These are phyloP conservation scores for Pseudopleuronectes americanus DNA, from an alignment of 2,797 vertebrate species.

Conservation along the genomic window DNA sequence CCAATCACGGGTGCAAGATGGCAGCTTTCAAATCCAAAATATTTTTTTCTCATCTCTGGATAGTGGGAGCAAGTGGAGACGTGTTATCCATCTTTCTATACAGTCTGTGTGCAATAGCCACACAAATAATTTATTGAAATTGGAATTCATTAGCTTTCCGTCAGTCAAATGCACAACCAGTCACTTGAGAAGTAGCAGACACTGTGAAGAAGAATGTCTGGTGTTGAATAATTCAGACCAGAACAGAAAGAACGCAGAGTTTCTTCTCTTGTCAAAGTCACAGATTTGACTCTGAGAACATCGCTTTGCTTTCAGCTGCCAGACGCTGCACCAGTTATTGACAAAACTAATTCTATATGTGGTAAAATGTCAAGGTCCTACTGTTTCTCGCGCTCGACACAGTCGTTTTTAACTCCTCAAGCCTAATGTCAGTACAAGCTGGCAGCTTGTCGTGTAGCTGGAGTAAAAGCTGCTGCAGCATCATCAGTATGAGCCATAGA, in stretches of 20 bases:
- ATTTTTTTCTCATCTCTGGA: too few species aligned
- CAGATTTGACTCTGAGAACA: slow-evolving; percentile 8
- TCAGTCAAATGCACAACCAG: not conserved
- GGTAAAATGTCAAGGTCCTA: not conserved
- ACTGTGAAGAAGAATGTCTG: slow-evolving; percentile 7
- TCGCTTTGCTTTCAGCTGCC: slow-evolving; percentile 1
- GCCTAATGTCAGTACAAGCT: not conserved
- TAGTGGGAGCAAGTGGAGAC: too few species aligned
- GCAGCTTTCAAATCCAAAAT: too few species aligned
- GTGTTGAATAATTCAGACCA: slow-evolving; percentile 16
- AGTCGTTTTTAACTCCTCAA: not conserved
- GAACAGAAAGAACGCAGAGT: slow-evolving; percentile 6
- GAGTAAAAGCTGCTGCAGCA: slow-evolving; percentile 4
- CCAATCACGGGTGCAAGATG: too few species aligned
- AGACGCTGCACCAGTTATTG: not conserved
- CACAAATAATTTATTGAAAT: too few species aligned
- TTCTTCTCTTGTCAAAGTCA: slow-evolving; percentile 14
- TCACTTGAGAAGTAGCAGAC: not conserved
- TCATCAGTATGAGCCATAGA: slow-evolving; percentile 17
- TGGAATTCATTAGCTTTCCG: not conserved
- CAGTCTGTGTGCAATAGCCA: too few species aligned
- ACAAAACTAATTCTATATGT: not conserved
- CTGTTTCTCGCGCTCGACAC: not conserved
- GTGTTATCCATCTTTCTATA: too few species aligned
- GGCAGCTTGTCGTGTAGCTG: not conserved